Percentiles rank a stretch among this genome's conserved stretches.
Evolutionary conservation across 2,113 vertebrate genomes (phyloP).

Genomic region (Haplotaxodon microlepis): DNA sequence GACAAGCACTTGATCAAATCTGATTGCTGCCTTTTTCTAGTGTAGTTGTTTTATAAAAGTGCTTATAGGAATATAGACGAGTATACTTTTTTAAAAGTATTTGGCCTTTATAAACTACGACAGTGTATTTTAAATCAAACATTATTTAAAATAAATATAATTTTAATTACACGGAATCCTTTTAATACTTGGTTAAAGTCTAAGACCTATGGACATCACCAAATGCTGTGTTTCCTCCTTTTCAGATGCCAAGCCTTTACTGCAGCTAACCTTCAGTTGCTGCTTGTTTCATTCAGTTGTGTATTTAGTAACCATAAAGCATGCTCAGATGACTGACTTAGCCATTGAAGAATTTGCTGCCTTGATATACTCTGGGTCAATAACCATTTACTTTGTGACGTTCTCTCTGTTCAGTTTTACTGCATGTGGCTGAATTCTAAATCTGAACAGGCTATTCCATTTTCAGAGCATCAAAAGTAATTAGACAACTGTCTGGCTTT

Average conservation of each 20-base stretch:
- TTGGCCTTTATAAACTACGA: background rate
- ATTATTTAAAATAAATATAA: background rate
- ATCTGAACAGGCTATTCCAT: background rate
- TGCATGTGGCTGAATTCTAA: background rate
- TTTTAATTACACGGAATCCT: background rate
- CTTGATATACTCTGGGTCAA: background rate
- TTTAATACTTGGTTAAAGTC: background rate
- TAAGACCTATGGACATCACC: background rate
- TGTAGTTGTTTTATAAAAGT: background rate
- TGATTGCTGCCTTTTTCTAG: background rate
- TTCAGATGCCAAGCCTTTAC: background rate
- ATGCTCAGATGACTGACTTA: background rate
- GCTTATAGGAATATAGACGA: background rate
- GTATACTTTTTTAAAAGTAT: background rate
- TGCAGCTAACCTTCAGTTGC: background rate
- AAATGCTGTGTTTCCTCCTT: background rate
- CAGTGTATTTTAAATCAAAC: background rate
- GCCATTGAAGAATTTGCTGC: background rate
- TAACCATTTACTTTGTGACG: background rate
- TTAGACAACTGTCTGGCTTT: background rate
- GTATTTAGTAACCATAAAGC: background rate
- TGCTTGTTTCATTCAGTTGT: background rate
- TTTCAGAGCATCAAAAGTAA: background rate
- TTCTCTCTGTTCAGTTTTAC: background rate
- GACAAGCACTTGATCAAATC: background rate